phyloP scores from a whole-genome alignment of 2,113 vertebrate species.

The Diphyllodes magnificus region DNA sequence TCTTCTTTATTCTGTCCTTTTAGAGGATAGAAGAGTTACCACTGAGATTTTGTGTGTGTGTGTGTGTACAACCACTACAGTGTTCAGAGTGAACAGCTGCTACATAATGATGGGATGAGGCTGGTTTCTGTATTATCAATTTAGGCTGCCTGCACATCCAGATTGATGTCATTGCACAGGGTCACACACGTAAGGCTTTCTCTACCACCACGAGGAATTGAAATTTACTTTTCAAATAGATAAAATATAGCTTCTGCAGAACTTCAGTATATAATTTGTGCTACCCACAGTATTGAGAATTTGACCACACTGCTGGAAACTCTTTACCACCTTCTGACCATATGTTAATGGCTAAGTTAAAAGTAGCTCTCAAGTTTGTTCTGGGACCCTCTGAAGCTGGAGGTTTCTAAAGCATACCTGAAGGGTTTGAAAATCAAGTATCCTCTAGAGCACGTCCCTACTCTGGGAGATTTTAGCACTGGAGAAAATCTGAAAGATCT shows the following conservation, averaged over 20 bases:
- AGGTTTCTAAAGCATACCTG: conserved; percentile 41
- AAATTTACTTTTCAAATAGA: background rate
- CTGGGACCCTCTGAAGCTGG: conserved; percentile 21
- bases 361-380: conserved; percentile 61
- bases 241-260: background rate
- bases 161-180: background rate
- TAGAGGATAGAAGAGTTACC: background rate
- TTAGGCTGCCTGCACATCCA: background rate
- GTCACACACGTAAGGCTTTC: background rate
- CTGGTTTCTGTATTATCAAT: background rate
- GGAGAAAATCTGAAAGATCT: background rate
- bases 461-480: background rate
- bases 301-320: conserved; percentile 46
- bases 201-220: background rate
- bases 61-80: background rate
- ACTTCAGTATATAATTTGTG: background rate
- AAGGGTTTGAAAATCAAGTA: conserved; percentile 14
- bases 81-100: background rate
- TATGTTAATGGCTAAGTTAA: background rate
- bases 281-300: background rate
- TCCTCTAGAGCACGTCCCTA: background rate
- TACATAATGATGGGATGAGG: background rate
- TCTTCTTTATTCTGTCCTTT: background rate
- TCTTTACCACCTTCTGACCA: conserved; percentile 62
- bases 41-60: background rate